Evolutionary conservation across 2,113 vertebrate species (phyloP), one percentile per base, ranked within the genome.

Genomic region (Chiloscyllium plagiosum): DNA sequence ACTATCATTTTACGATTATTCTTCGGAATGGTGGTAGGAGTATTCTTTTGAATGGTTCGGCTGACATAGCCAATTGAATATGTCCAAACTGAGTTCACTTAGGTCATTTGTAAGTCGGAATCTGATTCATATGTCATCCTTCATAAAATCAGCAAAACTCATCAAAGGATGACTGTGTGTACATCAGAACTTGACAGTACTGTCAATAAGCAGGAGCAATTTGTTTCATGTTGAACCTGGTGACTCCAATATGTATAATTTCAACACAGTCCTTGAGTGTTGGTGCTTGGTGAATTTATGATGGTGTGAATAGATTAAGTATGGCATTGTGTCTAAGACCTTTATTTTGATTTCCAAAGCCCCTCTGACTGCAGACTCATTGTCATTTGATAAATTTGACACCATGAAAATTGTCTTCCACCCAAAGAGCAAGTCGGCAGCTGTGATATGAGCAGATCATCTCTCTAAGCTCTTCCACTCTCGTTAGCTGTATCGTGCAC

Each of bases 231-330:
- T 19, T 94, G 37, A 94, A 70, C 66, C 24, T 69, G 66, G 19
- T 47, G 37, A 94, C 37, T 24, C n/a, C 92, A 94, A 94, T 70
- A 69, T 69, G 65, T 69, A 94, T 94, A 68, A 70, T 69, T 69
- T 47, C 69, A 70, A 42, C 42, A 69, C 65, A 94, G 37, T 50
- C 92, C 87, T 70, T 42, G 37, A 94, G 92, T 47, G 65, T 94
- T 68, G 92, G 37, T 70, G 65, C 10, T 22, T 42, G 20, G 19
- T 94, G 66, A 69, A 37, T 94, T 69, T 10, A 94, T 17, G 92
- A 69, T 68, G 65, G 47, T 47, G 69, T 47, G 52, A 13, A 33
- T 17, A 61, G 87, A 47, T 94, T 94, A 94, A 94, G 37, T 29
- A 22, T 94, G 92, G 37, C 66, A 29, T 70, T 26, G 37, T 69